Evolutionary conservation across 1,140 invertebrate species (phyloP), one percentile per base, ranked within the genome.

Genomic region (Drosophila quadrilineata): DNA sequence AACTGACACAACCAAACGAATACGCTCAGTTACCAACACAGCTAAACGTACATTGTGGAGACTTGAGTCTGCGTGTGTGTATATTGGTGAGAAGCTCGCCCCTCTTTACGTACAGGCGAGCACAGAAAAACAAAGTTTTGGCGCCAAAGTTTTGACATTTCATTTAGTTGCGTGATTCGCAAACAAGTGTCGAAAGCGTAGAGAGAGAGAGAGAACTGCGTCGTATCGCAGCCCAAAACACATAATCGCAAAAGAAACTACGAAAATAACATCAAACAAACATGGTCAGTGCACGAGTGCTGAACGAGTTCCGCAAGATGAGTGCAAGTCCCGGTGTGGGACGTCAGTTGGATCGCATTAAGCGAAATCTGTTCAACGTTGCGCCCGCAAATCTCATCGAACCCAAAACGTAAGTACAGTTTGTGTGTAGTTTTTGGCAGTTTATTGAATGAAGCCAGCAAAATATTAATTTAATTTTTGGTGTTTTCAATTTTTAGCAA

Each of bases 81-180:
- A 45, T 48, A 54, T 73, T 65, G 38, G 76, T 84, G 63, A 76
- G n/a, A n/a, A n/a, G 62, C 28, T 74, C 53, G 53, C 74, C 69
- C 73, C 49, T 56, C 45, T 64, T 76, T 57, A 67, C 64, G 65
- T 68, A 68, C 65, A 68, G 65, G 58, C 64, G 48, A 48, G 48
- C 49, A 43, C 58, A 68, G 24, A 72, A 79, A 79, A 70, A 66
- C 74, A 60, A 69, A 48, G 35, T 87, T 86, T 87, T 87, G 77
- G 84, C 84, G 84, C 74, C 71, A 87, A 87, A 87, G 79, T 9
- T 87, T 87, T 87, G 84, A 87, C 84, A 63, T 67, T 76, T 87
- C 63, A 71, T 48, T 87, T 76, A 56, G 53, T 50, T 35, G 49
- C 46, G 54, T 3, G 26, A 75, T 79, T 76, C 73, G 76, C 80